phyloP scores from a whole-genome alignment of 2,888 invertebrate genomes.

The Neocrepidodera transversa region DNA sequence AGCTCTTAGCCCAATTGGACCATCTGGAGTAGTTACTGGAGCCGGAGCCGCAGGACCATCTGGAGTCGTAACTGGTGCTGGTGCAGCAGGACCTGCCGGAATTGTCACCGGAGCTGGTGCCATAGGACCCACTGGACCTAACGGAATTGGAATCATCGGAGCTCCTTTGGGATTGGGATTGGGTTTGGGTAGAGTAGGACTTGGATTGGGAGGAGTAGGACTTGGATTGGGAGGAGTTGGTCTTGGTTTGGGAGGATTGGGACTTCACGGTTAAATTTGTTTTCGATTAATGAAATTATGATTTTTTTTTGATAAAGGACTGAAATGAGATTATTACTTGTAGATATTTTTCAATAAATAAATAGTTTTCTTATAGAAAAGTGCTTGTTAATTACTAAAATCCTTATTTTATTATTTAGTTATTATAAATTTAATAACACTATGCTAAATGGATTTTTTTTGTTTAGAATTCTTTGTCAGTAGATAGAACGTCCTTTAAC shows the following conservation, averaged over 20 bases:
- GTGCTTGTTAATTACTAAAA: too few species aligned
- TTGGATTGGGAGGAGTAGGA: constrained; percentile 3
- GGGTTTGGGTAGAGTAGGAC: constrained; percentile 10
- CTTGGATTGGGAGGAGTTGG: constrained; percentile 6
- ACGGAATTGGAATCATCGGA: constrained; percentile 20
- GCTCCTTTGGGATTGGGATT: constrained; percentile 12
- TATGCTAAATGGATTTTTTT: too few species aligned
- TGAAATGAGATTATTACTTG: not conserved
- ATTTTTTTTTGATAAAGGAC: not conserved
- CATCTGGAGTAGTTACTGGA: constrained; percentile 39
- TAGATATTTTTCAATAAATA: constrained; percentile 6
- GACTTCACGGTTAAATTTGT: constrained; percentile 12
- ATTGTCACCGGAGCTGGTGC: constrained; percentile 38
- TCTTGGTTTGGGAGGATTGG: not conserved
- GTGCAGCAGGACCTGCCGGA: constrained; percentile 38
- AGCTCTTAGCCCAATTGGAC: constrained; percentile 24
- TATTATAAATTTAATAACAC: too few species aligned
- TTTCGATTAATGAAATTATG: not conserved
- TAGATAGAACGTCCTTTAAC: too few species aligned
- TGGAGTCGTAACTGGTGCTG: constrained; percentile 40
- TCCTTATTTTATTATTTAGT: too few species aligned
- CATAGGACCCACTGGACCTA: constrained; percentile 36
- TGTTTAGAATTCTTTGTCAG: too few species aligned
- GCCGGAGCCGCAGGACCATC: constrained; percentile 37
- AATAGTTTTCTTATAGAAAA: constrained; percentile 10